Conservation (phyloP, 2,113 vertebrate species). For the Salvelinus alpinus region DNA sequence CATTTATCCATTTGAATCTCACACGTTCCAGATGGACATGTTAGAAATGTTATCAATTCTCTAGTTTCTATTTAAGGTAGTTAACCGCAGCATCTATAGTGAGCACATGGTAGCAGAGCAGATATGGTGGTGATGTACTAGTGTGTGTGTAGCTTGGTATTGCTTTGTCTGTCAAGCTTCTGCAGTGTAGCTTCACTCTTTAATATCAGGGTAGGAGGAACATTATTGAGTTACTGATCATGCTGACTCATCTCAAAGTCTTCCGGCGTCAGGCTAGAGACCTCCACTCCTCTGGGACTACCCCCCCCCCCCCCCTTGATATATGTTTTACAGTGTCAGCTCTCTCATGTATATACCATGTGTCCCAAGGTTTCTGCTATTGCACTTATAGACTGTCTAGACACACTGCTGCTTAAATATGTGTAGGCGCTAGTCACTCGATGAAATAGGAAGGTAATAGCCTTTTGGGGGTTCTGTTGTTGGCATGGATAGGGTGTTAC, state of each 20-base stretch:
- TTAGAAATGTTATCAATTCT: slow-evolving; percentile 11
- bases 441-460: too few species aligned
- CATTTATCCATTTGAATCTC: slow-evolving; percentile 33
- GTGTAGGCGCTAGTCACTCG: neutral
- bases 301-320: slow-evolving; percentile 19
- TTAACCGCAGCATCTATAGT: slow-evolving; percentile 23
- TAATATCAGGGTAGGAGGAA: neutral
- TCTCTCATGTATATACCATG: neutral
- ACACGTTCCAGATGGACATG: slow-evolving; percentile 22
- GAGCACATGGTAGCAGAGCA: neutral
- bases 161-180: slow-evolving; percentile 4
- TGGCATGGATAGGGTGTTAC: neutral
- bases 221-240: slow-evolving; percentile 33
- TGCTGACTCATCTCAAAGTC: slow-evolving; percentile 31
- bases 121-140: neutral
- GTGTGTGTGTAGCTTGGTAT: neutral
- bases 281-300: slow-evolving; percentile 18
- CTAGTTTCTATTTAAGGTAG: slow-evolving; percentile 41
- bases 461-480: neutral
- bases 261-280: slow-evolving; percentile 11
- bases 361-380: slow-evolving; percentile 10
- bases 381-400: slow-evolving; percentile 47
- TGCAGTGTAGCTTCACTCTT: slow-evolving; percentile 19
- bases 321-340: neutral
- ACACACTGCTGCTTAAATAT: slow-evolving; percentile 30